These are phyloP conservation scores for Anguilla rostrata DNA, from an alignment of 2,113 vertebrate genomes.

Conservation along the genomic window DNA sequence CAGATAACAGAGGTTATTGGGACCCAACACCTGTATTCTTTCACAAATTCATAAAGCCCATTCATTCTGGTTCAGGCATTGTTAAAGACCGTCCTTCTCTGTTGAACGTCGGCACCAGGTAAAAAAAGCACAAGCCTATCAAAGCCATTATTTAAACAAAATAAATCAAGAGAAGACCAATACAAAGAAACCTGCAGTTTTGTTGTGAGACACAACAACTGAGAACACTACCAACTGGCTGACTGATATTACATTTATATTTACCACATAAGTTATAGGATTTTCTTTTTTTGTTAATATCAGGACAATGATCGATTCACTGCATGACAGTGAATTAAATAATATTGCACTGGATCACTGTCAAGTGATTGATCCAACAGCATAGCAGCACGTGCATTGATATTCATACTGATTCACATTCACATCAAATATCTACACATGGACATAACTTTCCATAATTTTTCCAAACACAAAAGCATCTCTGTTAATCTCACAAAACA, in stretches of 20 bases:
- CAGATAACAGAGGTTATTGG: conserved; percentile 40
- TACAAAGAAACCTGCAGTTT: not conserved
- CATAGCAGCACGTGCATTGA: not conserved
- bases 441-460: not conserved
- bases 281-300: too few relatives aligned
- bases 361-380: too few relatives aligned
- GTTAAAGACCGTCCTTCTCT: not conserved
- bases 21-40: conserved; percentile 55
- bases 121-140: not conserved
- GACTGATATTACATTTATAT: not conserved
- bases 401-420: not conserved
- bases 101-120: not conserved
- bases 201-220: not conserved
- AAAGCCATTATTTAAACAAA: not conserved
- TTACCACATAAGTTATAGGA: too few relatives aligned
- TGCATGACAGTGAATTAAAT: too few relatives aligned
- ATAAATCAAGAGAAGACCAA: not conserved
- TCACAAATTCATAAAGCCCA: conserved; percentile 59
- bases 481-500: too few relatives aligned
- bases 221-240: not conserved
- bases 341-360: too few relatives aligned
- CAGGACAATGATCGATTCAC: too few relatives aligned
- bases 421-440: not conserved
- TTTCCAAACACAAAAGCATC: too few relatives aligned
- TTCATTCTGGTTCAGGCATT: conserved; percentile 38